These are phyloP conservation scores for Agrochola macilenta DNA, from an alignment of 2,888 invertebrate genomes.

Conservation along the genomic window DNA sequence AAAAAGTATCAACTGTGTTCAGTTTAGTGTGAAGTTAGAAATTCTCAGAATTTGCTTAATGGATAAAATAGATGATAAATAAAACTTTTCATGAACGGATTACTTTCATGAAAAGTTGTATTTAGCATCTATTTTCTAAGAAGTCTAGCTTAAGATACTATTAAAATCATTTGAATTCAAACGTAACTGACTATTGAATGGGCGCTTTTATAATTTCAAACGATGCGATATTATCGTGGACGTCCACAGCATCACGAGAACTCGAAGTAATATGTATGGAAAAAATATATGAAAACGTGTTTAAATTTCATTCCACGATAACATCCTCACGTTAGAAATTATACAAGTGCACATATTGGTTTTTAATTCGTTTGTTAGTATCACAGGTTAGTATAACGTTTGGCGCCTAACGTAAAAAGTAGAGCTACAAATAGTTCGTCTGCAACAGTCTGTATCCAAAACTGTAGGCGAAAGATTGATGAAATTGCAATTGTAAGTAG, in stretches of 20 bases:
- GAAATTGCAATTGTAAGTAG: background rate
- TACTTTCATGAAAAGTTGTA: background rate
- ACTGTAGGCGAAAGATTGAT: slow-evolving; percentile 5
- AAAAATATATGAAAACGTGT: background rate
- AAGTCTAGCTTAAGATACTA: no score
- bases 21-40: background rate
- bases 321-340: background rate
- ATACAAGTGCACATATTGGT: no score
- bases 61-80: no score
- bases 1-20: background rate
- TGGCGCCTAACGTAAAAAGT: slow-evolving; percentile 16
- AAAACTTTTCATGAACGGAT: no score
- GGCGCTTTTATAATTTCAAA: no score
- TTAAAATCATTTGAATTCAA: background rate
- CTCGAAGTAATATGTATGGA: no score
- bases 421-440: slow-evolving; percentile 6
- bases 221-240: background rate
- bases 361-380: background rate
- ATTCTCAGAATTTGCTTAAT: background rate
- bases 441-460: background rate
- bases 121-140: background rate
- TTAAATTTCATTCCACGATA: background rate
- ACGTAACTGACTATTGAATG: background rate
- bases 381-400: no score
- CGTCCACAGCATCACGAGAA: no score